phyloP scores from a whole-genome alignment of 2,888 invertebrate species.

The Noctua pronuba region DNA sequence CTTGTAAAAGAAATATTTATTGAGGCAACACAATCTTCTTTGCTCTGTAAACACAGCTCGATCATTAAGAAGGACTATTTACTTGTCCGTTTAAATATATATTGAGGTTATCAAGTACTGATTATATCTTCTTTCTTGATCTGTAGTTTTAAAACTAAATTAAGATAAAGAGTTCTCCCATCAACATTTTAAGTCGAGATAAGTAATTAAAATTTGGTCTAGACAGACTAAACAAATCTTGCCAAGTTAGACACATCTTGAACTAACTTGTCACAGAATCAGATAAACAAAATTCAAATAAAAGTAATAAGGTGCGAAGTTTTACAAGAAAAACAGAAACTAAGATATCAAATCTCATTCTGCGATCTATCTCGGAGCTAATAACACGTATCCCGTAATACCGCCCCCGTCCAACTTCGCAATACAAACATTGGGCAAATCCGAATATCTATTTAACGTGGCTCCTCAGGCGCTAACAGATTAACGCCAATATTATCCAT shows the following conservation, averaged over 20 bases:
- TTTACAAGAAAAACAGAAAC: slow-evolving; percentile 51
- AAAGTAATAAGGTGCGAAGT: slow-evolving; percentile 50
- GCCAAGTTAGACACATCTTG: slow-evolving; percentile 32
- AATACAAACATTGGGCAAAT: slow-evolving; percentile 78
- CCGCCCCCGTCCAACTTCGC: slow-evolving; percentile 67
- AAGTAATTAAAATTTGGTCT: slow-evolving; percentile 35
- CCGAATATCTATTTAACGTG: slow-evolving; percentile 84
- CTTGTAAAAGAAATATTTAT: slow-evolving; percentile 23
- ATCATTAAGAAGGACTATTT: slow-evolving; percentile 74
- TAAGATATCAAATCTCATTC: slow-evolving; percentile 54
- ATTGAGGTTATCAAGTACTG: not conserved
- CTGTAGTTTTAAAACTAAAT: slow-evolving; percentile 31
- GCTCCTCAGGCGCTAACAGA: slow-evolving; percentile 83
- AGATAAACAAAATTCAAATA: slow-evolving; percentile 39
- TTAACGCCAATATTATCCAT: slow-evolving; percentile 84
- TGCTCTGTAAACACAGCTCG: slow-evolving; percentile 70
- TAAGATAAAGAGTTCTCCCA: slow-evolving; percentile 22
- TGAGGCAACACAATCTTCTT: slow-evolving; percentile 62
- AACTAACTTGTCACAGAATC: slow-evolving; percentile 43
- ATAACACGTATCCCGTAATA: slow-evolving; percentile 63
- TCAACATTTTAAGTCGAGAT: slow-evolving; percentile 27
- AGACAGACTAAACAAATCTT: slow-evolving; percentile 20
- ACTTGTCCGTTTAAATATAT: slow-evolving; percentile 61
- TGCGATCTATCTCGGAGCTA: slow-evolving; percentile 56
- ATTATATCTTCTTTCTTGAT: not conserved